Evolutionary conservation across 64 coral and sea anemone genomes (phyloP).

Genomic region (Pachyseris speciosa): DNA sequence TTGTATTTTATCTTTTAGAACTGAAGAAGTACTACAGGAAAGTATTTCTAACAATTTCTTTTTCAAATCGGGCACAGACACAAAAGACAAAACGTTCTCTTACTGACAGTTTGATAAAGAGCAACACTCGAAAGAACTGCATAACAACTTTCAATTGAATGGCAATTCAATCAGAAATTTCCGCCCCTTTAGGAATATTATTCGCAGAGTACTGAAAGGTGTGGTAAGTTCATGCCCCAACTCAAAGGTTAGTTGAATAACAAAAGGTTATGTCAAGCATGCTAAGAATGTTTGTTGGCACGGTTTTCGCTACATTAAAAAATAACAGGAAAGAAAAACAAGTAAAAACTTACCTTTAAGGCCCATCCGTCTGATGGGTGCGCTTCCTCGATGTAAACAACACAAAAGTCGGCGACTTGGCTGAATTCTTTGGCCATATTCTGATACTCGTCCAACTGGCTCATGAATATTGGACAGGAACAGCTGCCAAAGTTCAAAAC

Average conservation of each 20-base stretch:
- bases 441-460: slow-evolving; percentile 56
- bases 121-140: too few relatives aligned
- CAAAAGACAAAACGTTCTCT: neutral
- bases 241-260: neutral
- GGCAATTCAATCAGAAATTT: too few relatives aligned
- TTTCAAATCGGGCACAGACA: neutral
- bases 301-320: neutral
- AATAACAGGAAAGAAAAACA: too few relatives aligned
- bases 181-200: too few relatives aligned
- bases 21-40: neutral
- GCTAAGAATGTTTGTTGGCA: neutral
- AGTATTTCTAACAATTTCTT: neutral
- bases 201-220: too few relatives aligned
- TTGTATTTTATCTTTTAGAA: too few relatives aligned
- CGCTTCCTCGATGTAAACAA: slow-evolving; percentile 91
- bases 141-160: too few relatives aligned
- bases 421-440: slow-evolving; percentile 69
- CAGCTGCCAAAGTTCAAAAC: slow-evolving; percentile 90
- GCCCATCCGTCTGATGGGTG: slow-evolving; percentile 92
- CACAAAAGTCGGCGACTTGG: slow-evolving; percentile 81
- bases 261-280: neutral
- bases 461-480: slow-evolving; percentile 81
- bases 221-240: neutral
- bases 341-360: slow-evolving; percentile 67
- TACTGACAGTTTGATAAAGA: too few relatives aligned